Base-by-base conservation (phyloP, 2,888 invertebrate species). In the Furcula furcula region DNA sequence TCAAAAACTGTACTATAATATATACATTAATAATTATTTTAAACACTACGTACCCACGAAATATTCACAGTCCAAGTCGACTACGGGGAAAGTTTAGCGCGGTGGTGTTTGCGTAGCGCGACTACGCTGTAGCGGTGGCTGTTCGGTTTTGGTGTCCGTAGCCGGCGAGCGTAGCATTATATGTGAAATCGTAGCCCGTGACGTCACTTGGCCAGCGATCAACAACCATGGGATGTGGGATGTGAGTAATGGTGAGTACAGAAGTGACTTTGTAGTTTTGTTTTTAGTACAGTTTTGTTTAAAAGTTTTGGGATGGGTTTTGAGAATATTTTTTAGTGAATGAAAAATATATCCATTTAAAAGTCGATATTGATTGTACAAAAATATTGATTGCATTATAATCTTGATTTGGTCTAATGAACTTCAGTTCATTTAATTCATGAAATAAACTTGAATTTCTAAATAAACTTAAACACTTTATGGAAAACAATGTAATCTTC, bases 51-150 rank as follows among this genome's bases (percentile, higher is more conserved):
- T 28, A 28, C 28, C 28, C 15, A 5, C 15, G 18, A 16, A 18
- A 18, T 11, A 23, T 18, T 9, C 18, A 28, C 28, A 11, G 16
- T 16, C 11, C 27, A 31, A 26, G 22, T 32, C 31, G 29, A 27
- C 29, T 28, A 38, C 57, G 57, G 34, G 30, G 41, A 40, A 71
- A 71, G 55, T 70, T 64, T 55, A 29, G 43, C 44, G 50, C 55
- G 51, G 34, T 34, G 57, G 36, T 62, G n/a, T n/a, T n/a, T n/a
- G 58, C 76, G 75, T 75, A 76, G 76, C 74, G 69, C 83, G 83
- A 76, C 78, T 82, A 80, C 80, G 77, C 70, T 77, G 79, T 76
- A 76, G 73, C 77, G 56, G 52, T 55, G 50, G 65, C 54, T 68
- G 69, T 71, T 76, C 78, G 65, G 67, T 50, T 78, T 83, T 84